Conservation (phyloP, 2,797 vertebrate genomes). For the Pipistrellus pipistrellus region DNA sequence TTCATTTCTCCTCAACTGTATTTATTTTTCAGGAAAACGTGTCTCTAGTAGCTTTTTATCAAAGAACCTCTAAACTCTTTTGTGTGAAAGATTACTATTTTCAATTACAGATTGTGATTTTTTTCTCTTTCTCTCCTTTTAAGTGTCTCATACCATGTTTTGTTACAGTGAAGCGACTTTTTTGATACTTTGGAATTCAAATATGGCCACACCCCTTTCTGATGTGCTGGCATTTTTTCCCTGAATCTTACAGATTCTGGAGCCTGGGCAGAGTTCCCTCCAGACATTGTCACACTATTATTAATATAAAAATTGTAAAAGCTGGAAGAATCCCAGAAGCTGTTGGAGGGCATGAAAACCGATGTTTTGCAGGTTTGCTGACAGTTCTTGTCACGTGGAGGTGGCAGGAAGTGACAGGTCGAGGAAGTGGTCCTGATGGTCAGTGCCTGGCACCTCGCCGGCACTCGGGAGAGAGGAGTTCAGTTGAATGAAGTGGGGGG, state of each 20-base stretch:
- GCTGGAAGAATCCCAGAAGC: not conserved
- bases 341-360: not conserved
- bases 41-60: conserved; percentile 14
- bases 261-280: conserved; percentile 13
- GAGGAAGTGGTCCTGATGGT: not conserved
- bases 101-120: not conserved
- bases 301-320: not conserved
- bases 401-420: not conserved
- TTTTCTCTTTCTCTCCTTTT: not conserved
- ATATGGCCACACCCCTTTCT: not conserved
- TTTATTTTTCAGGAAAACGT: conserved; percentile 28
- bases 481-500: not conserved
- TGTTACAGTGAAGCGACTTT: conserved; percentile 41
- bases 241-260: conserved; percentile 37
- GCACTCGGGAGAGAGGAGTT: not conserved
- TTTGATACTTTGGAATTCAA: not conserved
- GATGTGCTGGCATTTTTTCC: not conserved
- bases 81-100: conserved; percentile 26
- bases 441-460: not conserved
- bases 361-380: not conserved
- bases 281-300: not conserved
- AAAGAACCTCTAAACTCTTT: conserved; percentile 5
- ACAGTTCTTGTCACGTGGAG: not conserved
- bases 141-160: conserved; percentile 33
- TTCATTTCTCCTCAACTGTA: not conserved